A percentile compares a stretch with the other conserved stretches of the same genome.
Evolutionary conservation across 1,140 invertebrate species (phyloP).

Genomic region (Pteromalus puparum): DNA sequence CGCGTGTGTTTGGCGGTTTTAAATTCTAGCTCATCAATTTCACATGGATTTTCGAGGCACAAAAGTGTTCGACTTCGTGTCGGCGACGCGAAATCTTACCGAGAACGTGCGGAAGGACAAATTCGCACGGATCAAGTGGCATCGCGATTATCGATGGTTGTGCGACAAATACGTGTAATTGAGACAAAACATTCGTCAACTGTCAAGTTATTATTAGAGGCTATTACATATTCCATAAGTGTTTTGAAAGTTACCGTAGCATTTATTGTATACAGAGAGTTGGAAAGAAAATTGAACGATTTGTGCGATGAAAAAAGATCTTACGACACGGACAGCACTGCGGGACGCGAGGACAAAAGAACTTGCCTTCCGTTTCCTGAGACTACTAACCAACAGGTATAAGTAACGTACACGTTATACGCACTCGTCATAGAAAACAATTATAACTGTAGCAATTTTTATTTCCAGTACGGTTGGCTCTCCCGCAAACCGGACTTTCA

Average conservation of each 20-base stretch:
- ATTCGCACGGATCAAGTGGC: constrained; percentile 57
- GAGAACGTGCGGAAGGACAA: constrained; percentile 55
- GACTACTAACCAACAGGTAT: constrained; percentile 58
- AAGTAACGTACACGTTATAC: background rate
- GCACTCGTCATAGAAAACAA: background rate
- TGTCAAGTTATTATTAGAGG: background rate
- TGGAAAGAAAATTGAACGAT: constrained; percentile 52
- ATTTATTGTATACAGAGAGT: constrained; percentile 47
- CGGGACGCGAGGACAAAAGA: constrained; percentile 52
- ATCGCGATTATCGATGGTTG: constrained; percentile 58
- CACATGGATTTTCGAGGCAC: constrained; percentile 56
- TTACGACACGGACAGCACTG: background rate
- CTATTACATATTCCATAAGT: too few species aligned
- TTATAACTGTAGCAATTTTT: background rate
- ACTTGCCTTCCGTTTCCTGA: constrained; percentile 57
- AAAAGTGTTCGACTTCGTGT: constrained; percentile 59
- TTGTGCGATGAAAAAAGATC: constrained; percentile 52
- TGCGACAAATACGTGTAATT: constrained; percentile 60
- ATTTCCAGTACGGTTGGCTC: constrained; percentile 65
- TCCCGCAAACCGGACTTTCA: constrained; percentile 61
- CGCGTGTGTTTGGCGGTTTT: background rate
- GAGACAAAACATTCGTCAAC: background rate
- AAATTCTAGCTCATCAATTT: background rate
- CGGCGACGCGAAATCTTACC: constrained; percentile 50
- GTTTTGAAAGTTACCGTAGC: too few species aligned